A percentile compares a stretch with the other conserved stretches of the same genome.
These are phyloP conservation scores for Ophiodon elongatus DNA, from an alignment of 2,113 vertebrate species.

Conservation along the genomic window DNA sequence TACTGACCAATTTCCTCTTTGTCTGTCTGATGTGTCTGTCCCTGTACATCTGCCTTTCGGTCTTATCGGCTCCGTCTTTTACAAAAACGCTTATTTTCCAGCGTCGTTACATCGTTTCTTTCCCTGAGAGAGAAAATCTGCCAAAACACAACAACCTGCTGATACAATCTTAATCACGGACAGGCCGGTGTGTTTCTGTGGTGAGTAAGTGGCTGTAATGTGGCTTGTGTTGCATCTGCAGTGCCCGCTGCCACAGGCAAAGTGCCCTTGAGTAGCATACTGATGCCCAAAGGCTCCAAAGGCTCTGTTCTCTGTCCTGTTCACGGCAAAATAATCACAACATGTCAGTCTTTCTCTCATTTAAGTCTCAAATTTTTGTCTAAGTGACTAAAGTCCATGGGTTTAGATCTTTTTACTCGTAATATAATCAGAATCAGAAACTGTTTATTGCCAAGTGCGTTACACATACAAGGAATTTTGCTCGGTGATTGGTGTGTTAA, in stretches of 20 bases:
- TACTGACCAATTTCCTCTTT: slow-evolving; percentile 79
- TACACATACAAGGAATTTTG: too few relatives aligned
- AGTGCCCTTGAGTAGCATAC: slow-evolving; percentile 41
- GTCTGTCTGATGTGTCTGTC: slow-evolving; percentile 71
- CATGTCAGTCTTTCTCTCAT: not conserved
- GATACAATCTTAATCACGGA: slow-evolving; percentile 21
- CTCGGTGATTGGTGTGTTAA: too few relatives aligned
- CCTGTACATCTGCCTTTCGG: slow-evolving; percentile 12
- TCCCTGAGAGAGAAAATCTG: not conserved
- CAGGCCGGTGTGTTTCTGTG: not conserved
- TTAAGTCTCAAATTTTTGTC: not conserved
- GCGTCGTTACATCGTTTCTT: not conserved
- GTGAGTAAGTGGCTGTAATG: slow-evolving; percentile 6
- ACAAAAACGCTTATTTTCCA: not conserved
- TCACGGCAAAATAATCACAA: slow-evolving; percentile 4
- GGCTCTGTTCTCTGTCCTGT: slow-evolving; percentile 20
- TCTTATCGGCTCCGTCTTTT: not conserved
- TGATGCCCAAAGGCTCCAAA: slow-evolving; percentile 28
- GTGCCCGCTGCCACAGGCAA: slow-evolving; percentile 14
- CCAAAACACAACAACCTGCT: not conserved
- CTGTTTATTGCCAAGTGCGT: too few relatives aligned
- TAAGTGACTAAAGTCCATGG: too few relatives aligned
- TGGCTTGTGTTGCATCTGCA: slow-evolving; percentile 22
- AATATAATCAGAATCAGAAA: too few relatives aligned
- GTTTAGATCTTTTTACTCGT: too few relatives aligned